Evolutionary conservation across 2,888 invertebrate species (phyloP).

Genomic region (Meliscaeva auricollis): DNA sequence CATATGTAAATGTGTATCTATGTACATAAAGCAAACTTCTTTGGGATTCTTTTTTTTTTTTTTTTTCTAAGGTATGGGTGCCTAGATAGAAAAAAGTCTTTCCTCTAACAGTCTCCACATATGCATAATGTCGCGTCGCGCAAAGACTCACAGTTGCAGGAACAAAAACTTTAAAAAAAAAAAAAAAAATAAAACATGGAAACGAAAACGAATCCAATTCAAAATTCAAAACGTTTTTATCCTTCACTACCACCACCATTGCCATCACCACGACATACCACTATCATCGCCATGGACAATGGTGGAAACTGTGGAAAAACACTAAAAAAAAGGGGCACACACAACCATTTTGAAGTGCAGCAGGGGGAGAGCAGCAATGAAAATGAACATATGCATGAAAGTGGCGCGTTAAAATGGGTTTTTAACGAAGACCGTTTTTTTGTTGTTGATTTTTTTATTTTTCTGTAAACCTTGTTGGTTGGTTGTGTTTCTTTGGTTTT

Average conservation of each 20-base stretch:
- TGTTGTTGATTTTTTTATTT: background rate
- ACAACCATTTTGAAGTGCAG: background rate
- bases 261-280: background rate
- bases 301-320: constrained; percentile 65
- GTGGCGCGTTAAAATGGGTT: constrained; percentile 76
- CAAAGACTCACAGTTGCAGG: constrained; percentile 46
- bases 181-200: constrained; percentile 24
- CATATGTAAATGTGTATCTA: constrained; percentile 72
- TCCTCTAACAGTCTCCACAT: constrained; percentile 27
- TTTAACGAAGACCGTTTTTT: constrained; percentile 72
- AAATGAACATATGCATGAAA: constrained; percentile 76
- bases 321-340: constrained; percentile 43
- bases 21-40: constrained; percentile 69
- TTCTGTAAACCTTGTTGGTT: constrained; percentile 22
- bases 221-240: constrained; percentile 76
- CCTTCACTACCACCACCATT: constrained; percentile 51
- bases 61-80: background rate
- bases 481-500: constrained; percentile 44
- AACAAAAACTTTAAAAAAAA: constrained; percentile 20
- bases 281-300: constrained; percentile 43
- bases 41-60: constrained; percentile 48
- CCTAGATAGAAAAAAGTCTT: background rate
- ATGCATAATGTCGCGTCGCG: constrained; percentile 39
- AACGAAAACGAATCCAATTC: constrained; percentile 72
- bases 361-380: constrained; percentile 57